These are phyloP conservation scores for Micrasema longulum DNA, from an alignment of 1,140 invertebrate species.

Conservation along the genomic window DNA sequence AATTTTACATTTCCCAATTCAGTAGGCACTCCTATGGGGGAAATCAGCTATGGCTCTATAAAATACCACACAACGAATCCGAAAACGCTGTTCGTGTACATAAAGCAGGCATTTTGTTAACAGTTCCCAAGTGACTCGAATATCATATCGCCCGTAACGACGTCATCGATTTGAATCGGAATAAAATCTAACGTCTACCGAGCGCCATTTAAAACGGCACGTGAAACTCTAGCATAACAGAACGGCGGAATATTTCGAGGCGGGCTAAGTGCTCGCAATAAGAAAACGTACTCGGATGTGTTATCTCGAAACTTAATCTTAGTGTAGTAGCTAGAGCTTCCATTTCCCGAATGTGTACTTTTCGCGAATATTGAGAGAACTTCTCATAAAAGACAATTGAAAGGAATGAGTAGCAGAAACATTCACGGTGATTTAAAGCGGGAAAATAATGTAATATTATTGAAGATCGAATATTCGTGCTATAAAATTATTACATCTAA, in stretches of 20 bases:
- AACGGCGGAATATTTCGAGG: slow-evolving; percentile 26
- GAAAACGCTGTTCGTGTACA: slow-evolving; percentile 16
- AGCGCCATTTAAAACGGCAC: slow-evolving; percentile 33
- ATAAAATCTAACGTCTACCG: slow-evolving; percentile 40
- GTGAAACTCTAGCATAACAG: slow-evolving; percentile 25
- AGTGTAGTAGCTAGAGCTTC: slow-evolving; percentile 11
- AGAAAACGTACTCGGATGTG: slow-evolving; percentile 25
- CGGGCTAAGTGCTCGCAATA: slow-evolving; percentile 25
- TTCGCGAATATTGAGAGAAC: slow-evolving; percentile 6
- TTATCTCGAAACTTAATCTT: slow-evolving; percentile 24
- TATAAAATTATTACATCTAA: too few relatives aligned
- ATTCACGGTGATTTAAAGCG: background rate
- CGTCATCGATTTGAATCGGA: slow-evolving; percentile 40
- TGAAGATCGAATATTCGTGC: too few relatives aligned
- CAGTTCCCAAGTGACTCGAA: slow-evolving; percentile 25
- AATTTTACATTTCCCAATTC: slow-evolving; percentile 13
- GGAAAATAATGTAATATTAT: slow-evolving; percentile 3
- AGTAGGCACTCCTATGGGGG: background rate
- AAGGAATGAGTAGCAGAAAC: background rate
- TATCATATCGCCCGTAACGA: slow-evolving; percentile 40
- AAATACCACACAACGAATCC: slow-evolving; percentile 34
- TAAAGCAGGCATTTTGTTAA: slow-evolving; percentile 30
- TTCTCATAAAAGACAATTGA: slow-evolving; percentile 17
- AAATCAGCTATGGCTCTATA: slow-evolving; percentile 15
- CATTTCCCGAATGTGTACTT: slow-evolving; percentile 18